Base-by-base conservation (phyloP, 1,140 invertebrate species). In the Drosophila tropicalis region DNA sequence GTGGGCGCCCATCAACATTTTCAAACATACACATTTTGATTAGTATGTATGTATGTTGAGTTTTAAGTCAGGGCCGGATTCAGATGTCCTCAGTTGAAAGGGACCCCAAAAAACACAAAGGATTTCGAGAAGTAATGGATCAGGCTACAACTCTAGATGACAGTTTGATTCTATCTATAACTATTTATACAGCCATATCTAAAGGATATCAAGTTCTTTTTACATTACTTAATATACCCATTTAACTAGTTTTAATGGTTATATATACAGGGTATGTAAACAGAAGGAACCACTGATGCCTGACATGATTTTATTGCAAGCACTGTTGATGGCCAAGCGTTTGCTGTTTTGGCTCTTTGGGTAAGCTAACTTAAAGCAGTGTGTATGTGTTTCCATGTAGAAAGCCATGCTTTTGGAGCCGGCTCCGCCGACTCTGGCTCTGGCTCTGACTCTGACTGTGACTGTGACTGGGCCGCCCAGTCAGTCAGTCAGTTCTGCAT, bases 401-500 rank as follows among this genome's bases (percentile, higher is more conserved):
- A 87, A 89, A 87, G 84, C 84, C 84, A 80, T 77, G 84, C 77
- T 87, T 89, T 5, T 84, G 56, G 80, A 73, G 76, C 67, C 39
- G 44, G 62, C 70, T 41, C 67, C 62, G 58, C 55, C n/a, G 62
- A 70, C 44, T 32, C 67, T 56, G 41, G 44, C 58, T 29, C 29
- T 36, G 67, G 10, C 41, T 47, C 29, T 40, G 29, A 57, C 72
- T 64, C 39, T 56, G 55, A 55, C 56, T 54, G 60, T 40, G 60
- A 62, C 70, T 64, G 74, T 67, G 72, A 64, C 71, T 72, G 72
- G 76, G 61, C 54, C 72, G 72, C 79, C 65, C 73, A 67, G 84
- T 61, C 73, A 62, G 72, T 77, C 62, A 70, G 74, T 90, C 82
- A 90, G 87, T 90, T 90, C 87, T 90, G 86, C 87, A 90, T 90